These are phyloP conservation scores for Drosophila kohkoa DNA, from an alignment of 1,140 invertebrate genomes.

Conservation along the genomic window DNA sequence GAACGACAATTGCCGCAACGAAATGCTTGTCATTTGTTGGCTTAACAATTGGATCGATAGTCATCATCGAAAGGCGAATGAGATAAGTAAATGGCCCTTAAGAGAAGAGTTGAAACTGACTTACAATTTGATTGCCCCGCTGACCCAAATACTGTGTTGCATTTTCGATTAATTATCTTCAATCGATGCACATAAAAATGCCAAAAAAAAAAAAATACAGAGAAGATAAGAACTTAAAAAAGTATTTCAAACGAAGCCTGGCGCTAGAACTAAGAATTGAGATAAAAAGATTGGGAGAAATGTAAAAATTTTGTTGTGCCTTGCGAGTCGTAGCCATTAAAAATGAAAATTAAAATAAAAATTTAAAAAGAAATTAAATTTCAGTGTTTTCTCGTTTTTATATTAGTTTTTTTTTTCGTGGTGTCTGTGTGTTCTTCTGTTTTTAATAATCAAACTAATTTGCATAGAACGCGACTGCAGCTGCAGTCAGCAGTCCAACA, in stretches of 20 bases:
- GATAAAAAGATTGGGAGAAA: slow-evolving; percentile 1
- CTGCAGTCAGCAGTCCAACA: not conserved
- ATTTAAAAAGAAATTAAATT: slow-evolving; percentile 54
- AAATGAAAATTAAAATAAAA: slow-evolving; percentile 42
- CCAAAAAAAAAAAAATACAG: slow-evolving; percentile 21
- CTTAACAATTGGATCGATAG: slow-evolving; percentile 17
- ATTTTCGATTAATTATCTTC: slow-evolving; percentile 36
- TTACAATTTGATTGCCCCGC: slow-evolving; percentile 23
- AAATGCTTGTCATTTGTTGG: slow-evolving; percentile 26
- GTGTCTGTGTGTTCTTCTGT: slow-evolving; percentile 20
- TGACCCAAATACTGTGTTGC: slow-evolving; percentile 32
- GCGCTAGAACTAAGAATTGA: slow-evolving; percentile 31
- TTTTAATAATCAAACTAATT: slow-evolving; percentile 52
- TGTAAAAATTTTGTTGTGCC: slow-evolving; percentile 16
- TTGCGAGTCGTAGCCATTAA: slow-evolving; percentile 25
- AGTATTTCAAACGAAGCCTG: not conserved
- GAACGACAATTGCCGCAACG: slow-evolving; percentile 17
- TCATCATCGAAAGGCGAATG: not conserved
- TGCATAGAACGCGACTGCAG: slow-evolving; percentile 42
- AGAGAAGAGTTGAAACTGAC: slow-evolving; percentile 12
- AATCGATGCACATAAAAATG: slow-evolving; percentile 43
- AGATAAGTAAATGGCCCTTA: slow-evolving; percentile 12
- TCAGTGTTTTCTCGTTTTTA: slow-evolving; percentile 24
- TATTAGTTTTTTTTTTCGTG: not conserved
- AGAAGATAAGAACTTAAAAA: not conserved